Conservation (phyloP, 2,888 invertebrate species). For the Adelognathus sp. region DNA sequence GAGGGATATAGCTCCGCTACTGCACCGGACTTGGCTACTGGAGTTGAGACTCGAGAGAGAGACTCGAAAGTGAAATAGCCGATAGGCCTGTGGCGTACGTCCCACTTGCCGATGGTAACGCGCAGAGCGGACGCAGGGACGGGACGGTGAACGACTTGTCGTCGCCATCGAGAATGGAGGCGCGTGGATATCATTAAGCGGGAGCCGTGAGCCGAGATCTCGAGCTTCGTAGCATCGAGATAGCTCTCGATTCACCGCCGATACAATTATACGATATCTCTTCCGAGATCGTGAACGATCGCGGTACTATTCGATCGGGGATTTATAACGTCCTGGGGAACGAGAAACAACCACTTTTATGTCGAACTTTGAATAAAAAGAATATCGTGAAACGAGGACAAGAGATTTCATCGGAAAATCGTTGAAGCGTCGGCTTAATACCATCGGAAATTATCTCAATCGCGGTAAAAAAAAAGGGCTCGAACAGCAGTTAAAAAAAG, state of each 20-base stretch:
- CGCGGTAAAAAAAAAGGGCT: too few relatives aligned
- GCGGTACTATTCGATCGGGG: neutral
- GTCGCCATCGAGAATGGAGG: slow-evolving; percentile 58
- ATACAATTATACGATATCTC: slow-evolving; percentile 19
- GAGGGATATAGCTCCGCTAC: neutral
- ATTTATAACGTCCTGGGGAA: neutral
- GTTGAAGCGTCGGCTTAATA: too few relatives aligned
- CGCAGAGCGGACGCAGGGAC: slow-evolving; percentile 20
- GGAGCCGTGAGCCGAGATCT: slow-evolving; percentile 3
- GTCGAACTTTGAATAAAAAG: too few relatives aligned
- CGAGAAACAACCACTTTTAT: neutral
- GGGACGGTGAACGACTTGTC: slow-evolving; percentile 52
- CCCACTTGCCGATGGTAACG: slow-evolving; percentile 31
- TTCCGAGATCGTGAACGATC: neutral
- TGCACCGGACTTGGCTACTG: neutral
- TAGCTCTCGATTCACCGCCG: neutral
- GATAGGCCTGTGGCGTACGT: slow-evolving; percentile 45
- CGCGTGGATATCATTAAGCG: slow-evolving; percentile 55
- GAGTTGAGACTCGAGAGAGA: neutral
- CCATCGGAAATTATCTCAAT: too few relatives aligned
- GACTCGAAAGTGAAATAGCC: slow-evolving; percentile 55
- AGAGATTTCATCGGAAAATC: too few relatives aligned
- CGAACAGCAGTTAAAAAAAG: too few relatives aligned
- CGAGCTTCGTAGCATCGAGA: neutral
- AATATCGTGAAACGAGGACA: too few relatives aligned